Conservation (phyloP, 2,888 invertebrate genomes). For the Lochmaea crataegi region DNA sequence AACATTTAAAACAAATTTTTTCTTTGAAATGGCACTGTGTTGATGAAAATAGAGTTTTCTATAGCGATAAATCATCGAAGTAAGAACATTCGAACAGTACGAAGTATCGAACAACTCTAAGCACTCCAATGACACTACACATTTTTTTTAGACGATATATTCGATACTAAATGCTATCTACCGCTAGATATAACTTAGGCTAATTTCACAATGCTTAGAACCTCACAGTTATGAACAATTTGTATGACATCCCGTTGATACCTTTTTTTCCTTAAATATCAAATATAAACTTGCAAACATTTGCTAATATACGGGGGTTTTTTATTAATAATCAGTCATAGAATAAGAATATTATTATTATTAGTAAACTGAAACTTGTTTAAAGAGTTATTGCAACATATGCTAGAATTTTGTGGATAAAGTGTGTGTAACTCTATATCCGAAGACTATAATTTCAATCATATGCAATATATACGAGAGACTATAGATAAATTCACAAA, state of each 20-base stretch:
- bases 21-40: no score
- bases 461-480: no score
- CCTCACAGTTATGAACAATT: slow-evolving; percentile 45
- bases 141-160: slow-evolving; percentile 63
- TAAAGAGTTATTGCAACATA: no score
- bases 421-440: no score
- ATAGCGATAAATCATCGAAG: not conserved
- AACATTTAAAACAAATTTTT: no score
- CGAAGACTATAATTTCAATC: no score
- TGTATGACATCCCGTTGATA: slow-evolving; percentile 26
- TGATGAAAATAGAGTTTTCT: not conserved
- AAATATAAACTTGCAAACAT: slow-evolving; percentile 49
- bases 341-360: no score
- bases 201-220: slow-evolving; percentile 61
- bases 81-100: slow-evolving; percentile 27
- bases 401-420: no score
- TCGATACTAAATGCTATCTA: slow-evolving; percentile 64
- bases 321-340: no score
- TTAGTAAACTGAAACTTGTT: no score
- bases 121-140: slow-evolving; percentile 65
- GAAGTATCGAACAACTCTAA: slow-evolving; percentile 57
- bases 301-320: not conserved
- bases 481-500: no score
- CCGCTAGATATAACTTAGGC: slow-evolving; percentile 63
- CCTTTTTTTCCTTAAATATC: slow-evolving; percentile 41